These are phyloP conservation scores for Pelmatolapia mariae DNA, from an alignment of 2,113 vertebrate species.

Conservation along the genomic window DNA sequence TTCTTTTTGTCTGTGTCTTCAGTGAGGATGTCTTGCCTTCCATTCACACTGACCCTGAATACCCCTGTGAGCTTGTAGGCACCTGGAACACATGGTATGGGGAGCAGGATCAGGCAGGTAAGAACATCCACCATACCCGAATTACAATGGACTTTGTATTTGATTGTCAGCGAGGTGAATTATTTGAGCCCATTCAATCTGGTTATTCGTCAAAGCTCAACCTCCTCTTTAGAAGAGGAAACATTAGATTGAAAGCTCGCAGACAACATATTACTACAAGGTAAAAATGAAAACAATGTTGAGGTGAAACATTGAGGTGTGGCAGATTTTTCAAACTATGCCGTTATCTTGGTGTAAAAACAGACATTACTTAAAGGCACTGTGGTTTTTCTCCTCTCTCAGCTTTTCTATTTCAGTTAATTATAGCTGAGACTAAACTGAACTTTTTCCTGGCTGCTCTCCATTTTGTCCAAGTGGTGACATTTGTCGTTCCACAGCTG, in stretches of 20 bases:
- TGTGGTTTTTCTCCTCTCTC: background rate
- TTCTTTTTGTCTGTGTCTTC: background rate
- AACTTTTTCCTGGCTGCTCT: constrained; percentile 1
- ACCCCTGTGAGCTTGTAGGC: constrained; percentile 94
- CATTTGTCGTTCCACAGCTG: background rate
- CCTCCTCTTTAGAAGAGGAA: background rate
- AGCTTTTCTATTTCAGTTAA: background rate
- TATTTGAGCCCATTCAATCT: background rate
- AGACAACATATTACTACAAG: background rate
- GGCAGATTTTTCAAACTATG: background rate
- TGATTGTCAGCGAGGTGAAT: background rate
- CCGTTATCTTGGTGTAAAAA: background rate
- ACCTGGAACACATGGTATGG: constrained; percentile 99
- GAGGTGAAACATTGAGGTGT: rapidly evolving
- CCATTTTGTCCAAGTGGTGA: constrained; percentile 5
- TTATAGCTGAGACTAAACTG: background rate
- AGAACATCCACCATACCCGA: background rate
- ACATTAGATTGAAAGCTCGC: background rate
- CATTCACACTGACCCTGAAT: constrained; percentile 85
- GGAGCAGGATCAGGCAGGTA: constrained; percentile 98
- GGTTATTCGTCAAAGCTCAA: background rate
- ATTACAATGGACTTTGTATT: background rate
- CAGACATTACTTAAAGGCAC: background rate
- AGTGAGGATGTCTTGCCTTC: constrained; percentile 90
- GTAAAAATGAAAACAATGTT: background rate